Evolutionary conservation across 2,888 invertebrate genomes (phyloP), one percentile per base, ranked within the genome.

Genomic region (Drosophila paramelanica): DNA sequence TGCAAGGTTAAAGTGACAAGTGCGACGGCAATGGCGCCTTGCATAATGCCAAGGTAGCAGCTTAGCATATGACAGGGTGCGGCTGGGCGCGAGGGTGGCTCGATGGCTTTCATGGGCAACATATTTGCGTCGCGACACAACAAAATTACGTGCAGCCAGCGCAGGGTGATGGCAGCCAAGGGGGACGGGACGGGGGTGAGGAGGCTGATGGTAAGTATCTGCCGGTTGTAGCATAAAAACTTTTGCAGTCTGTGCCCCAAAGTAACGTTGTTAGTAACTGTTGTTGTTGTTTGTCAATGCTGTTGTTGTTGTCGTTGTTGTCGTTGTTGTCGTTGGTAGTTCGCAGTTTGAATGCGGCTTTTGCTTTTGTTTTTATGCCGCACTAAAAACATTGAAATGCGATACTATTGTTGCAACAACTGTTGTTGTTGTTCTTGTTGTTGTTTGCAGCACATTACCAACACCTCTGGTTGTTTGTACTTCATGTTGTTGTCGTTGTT

Each of bases 1-100:
- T 81, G 88, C 81, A 85, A 85, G 85, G 88, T 89, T 88, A 89
- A 88, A 88, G 88, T 88, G 88, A 88, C 87, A 88, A 88, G 86
- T 87, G 89, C 80, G 79, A 77, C 70, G 81, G 79, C 80, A 61
- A 76, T 86, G 81, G 81, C 86, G 86, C 87, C 88, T 73, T 79
- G 88, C 75, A 88, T 80, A 82, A 83, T 80, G 83, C 71, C 72
- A 75, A 77, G 81, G 86, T 81, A 81, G 75, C 70, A 51, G 77
- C 61, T 61, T 58, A 72, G 66, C 17, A 52, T 43, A 50, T 42
- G 51, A 31, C 59, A 41, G 59, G 33, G 7, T 23, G 49, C 27
- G 46, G 33, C 10, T 31, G n/a, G 23, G 11, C 0, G 31, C 52
- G 56, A 31, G 67, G 72, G 76, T 59, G 61, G 52, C 43, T 33